phyloP scores from a whole-genome alignment of 2,113 vertebrate genomes.

The Tetrax tetrax region DNA sequence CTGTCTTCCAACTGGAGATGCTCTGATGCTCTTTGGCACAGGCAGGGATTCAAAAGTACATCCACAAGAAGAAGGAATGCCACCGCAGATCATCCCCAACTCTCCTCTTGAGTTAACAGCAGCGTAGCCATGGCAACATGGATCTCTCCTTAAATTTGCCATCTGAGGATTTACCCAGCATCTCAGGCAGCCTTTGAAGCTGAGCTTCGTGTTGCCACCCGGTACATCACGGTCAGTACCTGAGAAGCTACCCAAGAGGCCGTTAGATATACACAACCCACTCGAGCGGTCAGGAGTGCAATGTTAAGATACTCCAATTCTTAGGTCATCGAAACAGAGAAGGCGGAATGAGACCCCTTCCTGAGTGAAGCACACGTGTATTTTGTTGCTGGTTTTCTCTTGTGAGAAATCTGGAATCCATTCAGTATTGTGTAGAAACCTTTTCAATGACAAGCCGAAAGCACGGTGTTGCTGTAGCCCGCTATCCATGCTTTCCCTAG shows the following conservation, averaged over 20 bases:
- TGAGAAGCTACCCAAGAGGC: not conserved
- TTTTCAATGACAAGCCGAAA: not conserved
- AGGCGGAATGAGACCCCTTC: not conserved
- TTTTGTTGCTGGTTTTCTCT: not conserved
- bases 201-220: not conserved
- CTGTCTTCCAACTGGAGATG: not conserved
- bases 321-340: not conserved
- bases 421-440: not conserved
- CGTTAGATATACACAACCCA: not conserved
- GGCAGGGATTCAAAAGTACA: not conserved
- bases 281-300: not conserved
- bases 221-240: not conserved
- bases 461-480: not conserved
- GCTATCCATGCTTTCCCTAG: not conserved
- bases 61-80: not conserved
- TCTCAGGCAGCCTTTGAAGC: not conserved
- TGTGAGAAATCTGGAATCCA: not conserved
- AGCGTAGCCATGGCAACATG: not conserved
- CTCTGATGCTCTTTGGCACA: not conserved
- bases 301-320: not conserved
- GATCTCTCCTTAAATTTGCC: not conserved
- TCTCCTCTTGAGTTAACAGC: not conserved
- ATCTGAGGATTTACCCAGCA: not conserved
- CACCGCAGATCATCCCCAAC: not conserved
- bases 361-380: accelerated